These are phyloP conservation scores for Lithosia quadra DNA, from an alignment of 2,888 invertebrate species.

Conservation along the genomic window DNA sequence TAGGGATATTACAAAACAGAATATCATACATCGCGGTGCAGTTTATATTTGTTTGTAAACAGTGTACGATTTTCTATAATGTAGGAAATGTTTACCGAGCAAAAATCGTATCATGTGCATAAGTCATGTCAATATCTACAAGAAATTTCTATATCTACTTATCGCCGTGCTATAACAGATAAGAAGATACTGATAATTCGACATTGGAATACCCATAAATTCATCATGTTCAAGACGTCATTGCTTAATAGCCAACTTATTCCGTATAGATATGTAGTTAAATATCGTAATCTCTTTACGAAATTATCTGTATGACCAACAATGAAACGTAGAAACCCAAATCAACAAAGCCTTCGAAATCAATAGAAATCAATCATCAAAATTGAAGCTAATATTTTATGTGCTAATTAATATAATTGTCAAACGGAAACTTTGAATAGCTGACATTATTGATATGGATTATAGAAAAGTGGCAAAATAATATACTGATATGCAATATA, in stretches of 20 bases:
- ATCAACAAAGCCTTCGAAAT: constrained; percentile 52
- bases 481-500: neutral
- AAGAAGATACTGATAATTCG: neutral
- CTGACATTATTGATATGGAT: neutral
- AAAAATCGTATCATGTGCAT: neutral
- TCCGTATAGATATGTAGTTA: neutral
- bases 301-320: constrained; percentile 20
- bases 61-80: neutral
- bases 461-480: neutral
- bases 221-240: neutral
- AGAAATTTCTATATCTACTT: neutral
- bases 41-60: neutral
- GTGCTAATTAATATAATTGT: constrained; percentile 45
- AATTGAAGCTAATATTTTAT: constrained; percentile 51
- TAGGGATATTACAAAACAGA: neutral
- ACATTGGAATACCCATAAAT: neutral
- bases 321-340: constrained; percentile 36
- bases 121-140: no score
- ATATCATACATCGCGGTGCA: neutral
- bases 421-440: constrained; percentile 39
- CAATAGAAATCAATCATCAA: constrained; percentile 51
- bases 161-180: neutral
- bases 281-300: constrained; percentile 7
- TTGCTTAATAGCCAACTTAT: neutral
- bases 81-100: neutral